A percentile compares a stretch with the other conserved stretches of the same genome.
Evolutionary conservation across 1,140 invertebrate species (phyloP).

Genomic region (Ostrea denselamellosa): DNA sequence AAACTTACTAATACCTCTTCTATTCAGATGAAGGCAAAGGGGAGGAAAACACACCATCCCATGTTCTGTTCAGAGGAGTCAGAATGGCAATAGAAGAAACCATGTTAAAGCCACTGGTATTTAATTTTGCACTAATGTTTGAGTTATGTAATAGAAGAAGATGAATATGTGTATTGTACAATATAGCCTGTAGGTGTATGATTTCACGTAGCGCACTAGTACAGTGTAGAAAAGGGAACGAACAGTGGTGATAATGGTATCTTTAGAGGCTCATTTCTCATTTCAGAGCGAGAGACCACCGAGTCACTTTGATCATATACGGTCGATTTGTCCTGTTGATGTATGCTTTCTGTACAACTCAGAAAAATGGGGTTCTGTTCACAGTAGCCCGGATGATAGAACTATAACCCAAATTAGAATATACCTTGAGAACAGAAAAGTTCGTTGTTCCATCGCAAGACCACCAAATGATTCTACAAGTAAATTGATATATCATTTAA

Average conservation of each 20-base stretch:
- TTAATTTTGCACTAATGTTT: neutral
- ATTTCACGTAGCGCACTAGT: neutral
- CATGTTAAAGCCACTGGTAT: neutral
- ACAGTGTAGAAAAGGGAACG: neutral
- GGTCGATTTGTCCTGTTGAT: neutral
- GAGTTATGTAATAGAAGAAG: too few relatives aligned
- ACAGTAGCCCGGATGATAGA: constrained; percentile 15
- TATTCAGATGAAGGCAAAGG: constrained; percentile 45
- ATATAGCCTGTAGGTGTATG: neutral
- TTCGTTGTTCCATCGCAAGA: constrained; percentile 35
- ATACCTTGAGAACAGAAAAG: constrained; percentile 29
- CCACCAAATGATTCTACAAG: neutral
- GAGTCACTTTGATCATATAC: neutral
- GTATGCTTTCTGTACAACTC: constrained; percentile 45
- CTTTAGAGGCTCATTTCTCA: neutral
- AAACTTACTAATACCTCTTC: too few relatives aligned
- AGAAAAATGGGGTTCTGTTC: neutral
- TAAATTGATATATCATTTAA: neutral
- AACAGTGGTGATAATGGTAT: too few relatives aligned
- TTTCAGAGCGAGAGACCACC: neutral
- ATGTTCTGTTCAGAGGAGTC: constrained; percentile 3
- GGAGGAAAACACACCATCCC: constrained; percentile 29
- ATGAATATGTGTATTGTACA: neutral
- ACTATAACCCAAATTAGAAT: constrained; percentile 19
- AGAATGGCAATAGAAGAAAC: constrained; percentile 32